Evolutionary conservation across 2,797 vertebrate species (phyloP).

Genomic region (Xenopus petersii): DNA sequence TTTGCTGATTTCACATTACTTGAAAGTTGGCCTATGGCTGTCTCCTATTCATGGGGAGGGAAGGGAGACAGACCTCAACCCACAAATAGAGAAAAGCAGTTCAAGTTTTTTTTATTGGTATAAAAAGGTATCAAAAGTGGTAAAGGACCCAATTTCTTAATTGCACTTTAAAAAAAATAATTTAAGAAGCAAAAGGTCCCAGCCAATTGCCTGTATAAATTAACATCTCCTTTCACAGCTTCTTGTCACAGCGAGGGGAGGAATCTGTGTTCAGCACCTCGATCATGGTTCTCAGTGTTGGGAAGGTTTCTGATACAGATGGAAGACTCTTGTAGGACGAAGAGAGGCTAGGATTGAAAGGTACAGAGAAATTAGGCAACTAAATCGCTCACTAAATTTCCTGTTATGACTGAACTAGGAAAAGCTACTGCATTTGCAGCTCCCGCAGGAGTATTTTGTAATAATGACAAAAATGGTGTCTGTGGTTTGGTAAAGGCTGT

Average conservation of each 20-base stretch:
- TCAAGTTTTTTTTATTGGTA: constrained; percentile 55
- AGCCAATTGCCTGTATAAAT: constrained; percentile 60
- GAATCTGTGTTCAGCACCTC: constrained; percentile 94
- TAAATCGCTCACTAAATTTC: too few relatives aligned
- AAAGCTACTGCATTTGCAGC: too few relatives aligned
- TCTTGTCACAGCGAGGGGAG: constrained; percentile 83
- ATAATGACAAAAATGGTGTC: too few relatives aligned
- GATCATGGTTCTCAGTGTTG: constrained; percentile 86
- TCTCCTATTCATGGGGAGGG: constrained; percentile 5
- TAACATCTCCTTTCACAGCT: constrained; percentile 61
- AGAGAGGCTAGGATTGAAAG: constrained; percentile 74
- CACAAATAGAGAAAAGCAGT: constrained; percentile 50
- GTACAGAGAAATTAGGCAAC: too few relatives aligned
- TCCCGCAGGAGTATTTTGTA: too few relatives aligned
- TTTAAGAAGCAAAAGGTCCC: constrained; percentile 56
- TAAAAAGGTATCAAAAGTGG: constrained; percentile 55
- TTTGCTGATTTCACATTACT: constrained; percentile 22
- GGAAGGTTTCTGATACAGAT: constrained; percentile 88
- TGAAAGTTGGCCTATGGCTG: constrained; percentile 2
- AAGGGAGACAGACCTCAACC: not conserved
- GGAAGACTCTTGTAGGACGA: constrained; percentile 89
- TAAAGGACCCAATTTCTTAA: constrained; percentile 53
- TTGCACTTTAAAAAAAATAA: constrained; percentile 59
- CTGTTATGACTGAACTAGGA: too few relatives aligned
- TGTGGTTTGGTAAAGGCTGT: too few relatives aligned